These are phyloP conservation scores for Doryteuthis pealeii DNA, from an alignment of 1,140 invertebrate genomes.

Conservation along the genomic window DNA sequence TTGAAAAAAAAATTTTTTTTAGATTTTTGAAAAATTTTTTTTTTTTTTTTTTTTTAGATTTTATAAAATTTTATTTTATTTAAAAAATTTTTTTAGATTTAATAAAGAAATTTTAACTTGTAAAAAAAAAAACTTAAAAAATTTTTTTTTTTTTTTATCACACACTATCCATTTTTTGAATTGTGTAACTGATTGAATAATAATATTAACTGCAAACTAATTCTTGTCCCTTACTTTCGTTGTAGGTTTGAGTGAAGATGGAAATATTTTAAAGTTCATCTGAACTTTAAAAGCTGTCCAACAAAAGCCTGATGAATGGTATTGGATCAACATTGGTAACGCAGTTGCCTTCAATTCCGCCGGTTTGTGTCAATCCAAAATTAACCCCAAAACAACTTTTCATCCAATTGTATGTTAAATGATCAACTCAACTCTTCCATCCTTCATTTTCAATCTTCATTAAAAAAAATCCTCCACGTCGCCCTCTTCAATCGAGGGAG, in stretches of 20 bases:
- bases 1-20: no score
- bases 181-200: no score
- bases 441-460: not conserved
- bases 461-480: not conserved
- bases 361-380: not conserved
- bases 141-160: no score
- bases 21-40: no score
- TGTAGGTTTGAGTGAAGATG: not conserved
- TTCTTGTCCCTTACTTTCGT: no score
- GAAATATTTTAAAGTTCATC: not conserved
- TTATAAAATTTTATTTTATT: no score
- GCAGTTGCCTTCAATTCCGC: not conserved
- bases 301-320: not conserved
- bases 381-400: not conserved
- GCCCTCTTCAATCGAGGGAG: not conserved
- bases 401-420: not conserved
- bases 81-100: no score
- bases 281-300: not conserved
- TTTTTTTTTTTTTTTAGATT: no score
- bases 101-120: no score
- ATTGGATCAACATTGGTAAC: conserved; percentile 3
- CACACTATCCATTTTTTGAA: no score
- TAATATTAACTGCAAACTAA: no score
- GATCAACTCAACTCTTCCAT: not conserved
- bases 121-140: no score